Evolutionary conservation across 2,888 invertebrate genomes (phyloP).

Genomic region (Dicranocentrus wangi): DNA sequence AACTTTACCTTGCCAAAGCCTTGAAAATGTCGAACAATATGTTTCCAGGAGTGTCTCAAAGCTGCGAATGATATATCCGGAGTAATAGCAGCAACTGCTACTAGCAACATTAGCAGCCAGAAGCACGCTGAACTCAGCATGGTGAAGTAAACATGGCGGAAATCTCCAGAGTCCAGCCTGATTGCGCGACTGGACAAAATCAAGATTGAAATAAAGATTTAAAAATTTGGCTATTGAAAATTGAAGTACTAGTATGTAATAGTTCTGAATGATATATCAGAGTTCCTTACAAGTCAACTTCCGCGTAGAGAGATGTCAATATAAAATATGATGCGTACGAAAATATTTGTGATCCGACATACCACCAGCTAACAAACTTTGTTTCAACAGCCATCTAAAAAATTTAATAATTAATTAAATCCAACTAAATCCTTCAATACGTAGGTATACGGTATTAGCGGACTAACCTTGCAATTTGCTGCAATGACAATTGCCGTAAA

Average conservation of each 20-base stretch:
- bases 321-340: slow-evolving; percentile 79
- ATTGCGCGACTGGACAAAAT: slow-evolving; percentile 23
- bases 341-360: slow-evolving; percentile 77
- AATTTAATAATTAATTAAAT: not conserved
- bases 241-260: too few relatives aligned
- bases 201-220: not conserved
- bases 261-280: not conserved
- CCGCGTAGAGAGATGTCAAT: slow-evolving; percentile 79
- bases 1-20: slow-evolving; percentile 2
- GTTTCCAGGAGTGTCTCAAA: slow-evolving; percentile 52
- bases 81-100: slow-evolving; percentile 77
- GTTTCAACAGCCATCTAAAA: slow-evolving; percentile 79
- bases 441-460: not conserved
- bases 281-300: slow-evolving; percentile 76
- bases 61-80: slow-evolving; percentile 77
- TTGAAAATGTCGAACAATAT: slow-evolving; percentile 43
- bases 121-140: slow-evolving; percentile 79
- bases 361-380: slow-evolving; percentile 78
- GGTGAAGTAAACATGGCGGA: slow-evolving; percentile 77
- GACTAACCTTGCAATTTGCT: slow-evolving; percentile 18
- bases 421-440: not conserved
- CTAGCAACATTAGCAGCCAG: slow-evolving; percentile 79
- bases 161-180: slow-evolving; percentile 54
- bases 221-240: too few relatives aligned
- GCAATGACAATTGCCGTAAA: slow-evolving; percentile 23